Evolutionary conservation across 2,113 vertebrate species (phyloP), one percentile per base, ranked within the genome.

Genomic region (Lophius piscatorius): DNA sequence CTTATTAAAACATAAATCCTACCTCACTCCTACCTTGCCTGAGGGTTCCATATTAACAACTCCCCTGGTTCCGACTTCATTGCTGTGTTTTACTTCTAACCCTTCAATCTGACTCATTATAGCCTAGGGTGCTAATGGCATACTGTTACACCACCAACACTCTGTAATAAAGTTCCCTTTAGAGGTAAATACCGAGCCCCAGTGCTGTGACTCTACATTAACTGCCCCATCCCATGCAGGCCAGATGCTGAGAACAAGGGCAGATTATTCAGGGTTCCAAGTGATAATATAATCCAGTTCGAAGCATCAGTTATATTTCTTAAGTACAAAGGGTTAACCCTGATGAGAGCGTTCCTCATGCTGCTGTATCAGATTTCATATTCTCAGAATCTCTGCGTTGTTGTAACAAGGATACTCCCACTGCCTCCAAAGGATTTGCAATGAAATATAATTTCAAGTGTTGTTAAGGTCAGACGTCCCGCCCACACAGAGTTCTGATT

Each of bases 151-250:
- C 59, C 41, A 33, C 47, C 68, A 60, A 68, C 44, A 51, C 80
- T 87, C 87, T 91, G 74, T 91, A 91, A 91, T 91, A 87, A 91
- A 74, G 82, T 65, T 68, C 54, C 39, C 76, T 79, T 82, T 50
- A 74, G 66, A 74, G 49, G 58, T 78, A 82, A 87, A 81, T 74
- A 76, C 72, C 62, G 61, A 73, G 68, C 55, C 46, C 71, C 28
- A 41, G 34, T 40, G 52, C 46, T 65, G 36, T 51, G 67, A 57
- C 51, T 55, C 60, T 11, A 63, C 51, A 63, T 64, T 66, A 63
- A 78, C 70, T 24, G 50, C 4, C 5, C 9, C n/a, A n/a, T n/a
- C n/a, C n/a, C n/a, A n/a, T n/a, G n/a, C n/a, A 26, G 9, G 38
- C 55, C 54, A 69, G 69, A 65, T 74, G 36, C 40, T 26, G 29